Evolutionary conservation across 2,888 invertebrate genomes (phyloP), one percentile per base, ranked within the genome.

Genomic region (Eucera pruinosa): DNA sequence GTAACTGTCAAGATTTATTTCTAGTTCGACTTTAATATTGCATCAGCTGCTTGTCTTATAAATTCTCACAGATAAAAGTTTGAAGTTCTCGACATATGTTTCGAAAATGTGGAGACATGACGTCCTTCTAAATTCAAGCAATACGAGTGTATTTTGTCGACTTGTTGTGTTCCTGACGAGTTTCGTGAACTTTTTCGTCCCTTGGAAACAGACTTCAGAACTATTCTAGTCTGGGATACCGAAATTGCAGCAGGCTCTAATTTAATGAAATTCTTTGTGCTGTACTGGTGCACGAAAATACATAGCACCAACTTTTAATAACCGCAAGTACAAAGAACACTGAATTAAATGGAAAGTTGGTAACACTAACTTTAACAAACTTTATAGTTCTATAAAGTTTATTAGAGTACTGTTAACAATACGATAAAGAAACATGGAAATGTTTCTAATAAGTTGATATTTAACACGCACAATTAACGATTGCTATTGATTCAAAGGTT

Each of bases 251-350:
- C 15, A 30, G 45, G 39, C 58, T 64, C 57, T 73, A 73, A 75
- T 65, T 75, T 54, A 75, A 74, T 45, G 58, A 60, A 48, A 75
- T 66, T 54, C 65, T 75, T 74, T 75, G 76, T 74, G 75, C 25
- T 23, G 52, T 33, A 66, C 58, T 20, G 39, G 39, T 33, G 39
- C 58, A 54, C 41, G 52, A 75, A 47, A 75, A 58, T 65, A 47
- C 65, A 52, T 36, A 52, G 30, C 27, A 11, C 11, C 13, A 18
- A 25, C 36, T 15, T 58, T 41, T 25, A 58, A 52, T 41, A 27
- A 47, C 20, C 11, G 13, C n/a, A 23, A 65, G 45, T 54, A 33
- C 39, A 27, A 58, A 47, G 27, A 65, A 18, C 27, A 9, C 30
- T n/a, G 47, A 15, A 2, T 25, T 65, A 57, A 66, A 39, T 68